phyloP scores from a whole-genome alignment of 2,888 invertebrate species.

The Sinopyrophorus schimmeli region DNA sequence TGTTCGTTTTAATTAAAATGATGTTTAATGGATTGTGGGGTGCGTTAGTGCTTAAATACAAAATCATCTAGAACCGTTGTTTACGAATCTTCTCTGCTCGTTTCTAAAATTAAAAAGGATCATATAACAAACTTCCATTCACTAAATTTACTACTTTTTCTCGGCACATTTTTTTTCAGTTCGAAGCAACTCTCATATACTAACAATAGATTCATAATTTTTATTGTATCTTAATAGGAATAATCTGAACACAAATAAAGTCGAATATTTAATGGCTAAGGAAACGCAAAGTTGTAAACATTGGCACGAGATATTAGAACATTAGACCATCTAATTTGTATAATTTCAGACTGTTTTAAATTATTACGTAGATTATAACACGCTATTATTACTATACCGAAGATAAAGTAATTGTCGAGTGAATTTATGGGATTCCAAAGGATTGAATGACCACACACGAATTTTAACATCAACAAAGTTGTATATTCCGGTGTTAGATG shows the following conservation, averaged over 20 bases:
- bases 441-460: slow-evolving; percentile 32
- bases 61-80: slow-evolving; percentile 20
- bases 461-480: slow-evolving; percentile 25
- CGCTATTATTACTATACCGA: slow-evolving; percentile 10
- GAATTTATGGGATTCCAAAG: slow-evolving; percentile 28
- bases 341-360: background rate
- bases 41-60: slow-evolving; percentile 12
- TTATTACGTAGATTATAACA: slow-evolving; percentile 9
- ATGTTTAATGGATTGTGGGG: slow-evolving; percentile 7
- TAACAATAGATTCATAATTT: slow-evolving; percentile 16
- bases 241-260: no score
- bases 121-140: slow-evolving; percentile 24
- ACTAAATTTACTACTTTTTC: slow-evolving; percentile 27
- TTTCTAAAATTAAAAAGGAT: slow-evolving; percentile 32
- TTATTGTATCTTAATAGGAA: background rate
- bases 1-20: slow-evolving; percentile 14
- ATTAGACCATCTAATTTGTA: slow-evolving; percentile 2
- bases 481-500: slow-evolving; percentile 23
- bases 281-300: no score
- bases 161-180: slow-evolving; percentile 25
- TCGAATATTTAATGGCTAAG: no score
- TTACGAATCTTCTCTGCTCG: slow-evolving; percentile 26
- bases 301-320: no score
- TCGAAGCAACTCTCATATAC: slow-evolving; percentile 16
- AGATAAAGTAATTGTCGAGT: slow-evolving; percentile 19